These are phyloP conservation scores for Microtus oregoni DNA, from an alignment of 2,113 vertebrate genomes.

Conservation along the genomic window DNA sequence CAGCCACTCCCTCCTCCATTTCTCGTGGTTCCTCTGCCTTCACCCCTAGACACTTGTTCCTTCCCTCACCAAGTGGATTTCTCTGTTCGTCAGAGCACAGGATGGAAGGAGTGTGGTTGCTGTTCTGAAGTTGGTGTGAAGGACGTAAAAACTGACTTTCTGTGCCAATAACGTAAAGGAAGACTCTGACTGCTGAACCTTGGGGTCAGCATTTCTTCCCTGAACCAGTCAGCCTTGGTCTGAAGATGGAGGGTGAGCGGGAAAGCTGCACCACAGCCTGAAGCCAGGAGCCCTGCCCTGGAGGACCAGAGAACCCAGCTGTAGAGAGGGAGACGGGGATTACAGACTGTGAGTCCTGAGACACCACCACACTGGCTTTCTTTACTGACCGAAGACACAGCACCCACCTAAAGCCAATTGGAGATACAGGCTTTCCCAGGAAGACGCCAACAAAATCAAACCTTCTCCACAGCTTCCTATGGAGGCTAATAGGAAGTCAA, in stretches of 20 bases:
- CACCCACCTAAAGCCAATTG: not conserved
- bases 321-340: not conserved
- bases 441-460: not conserved
- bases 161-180: not conserved
- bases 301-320: not conserved
- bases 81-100: slow-evolving; percentile 2
- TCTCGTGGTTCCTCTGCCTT: not conserved
- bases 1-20: not conserved
- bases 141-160: not conserved
- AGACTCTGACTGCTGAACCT: not conserved
- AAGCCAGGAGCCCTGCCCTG: not conserved
- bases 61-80: not conserved
- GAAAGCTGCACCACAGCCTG: not conserved
- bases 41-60: not conserved
- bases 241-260: not conserved
- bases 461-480: not conserved
- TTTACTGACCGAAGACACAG: not conserved
- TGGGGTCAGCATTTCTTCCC: not conserved
- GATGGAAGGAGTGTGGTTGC: not conserved
- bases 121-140: slow-evolving; percentile 13
- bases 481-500: not conserved
- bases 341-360: not conserved
- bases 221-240: not conserved
- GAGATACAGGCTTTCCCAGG: not conserved
- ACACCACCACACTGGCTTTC: not conserved